phyloP scores from a whole-genome alignment of 2,113 vertebrate genomes.

The Trochalopteron elliotii region DNA sequence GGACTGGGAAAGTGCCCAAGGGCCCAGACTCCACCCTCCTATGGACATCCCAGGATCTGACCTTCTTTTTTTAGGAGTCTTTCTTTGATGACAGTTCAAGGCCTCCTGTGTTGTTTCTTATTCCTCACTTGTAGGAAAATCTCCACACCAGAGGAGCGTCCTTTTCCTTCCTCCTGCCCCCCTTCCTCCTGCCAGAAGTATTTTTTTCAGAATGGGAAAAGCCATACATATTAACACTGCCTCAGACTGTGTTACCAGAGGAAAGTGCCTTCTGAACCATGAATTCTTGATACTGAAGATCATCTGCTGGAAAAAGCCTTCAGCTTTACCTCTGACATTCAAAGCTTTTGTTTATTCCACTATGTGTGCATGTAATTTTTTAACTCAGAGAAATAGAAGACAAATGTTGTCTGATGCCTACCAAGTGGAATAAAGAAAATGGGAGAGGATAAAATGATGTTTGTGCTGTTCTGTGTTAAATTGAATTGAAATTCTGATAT shows the following conservation, averaged over 20 bases:
- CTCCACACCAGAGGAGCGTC: no score
- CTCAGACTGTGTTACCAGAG: neutral
- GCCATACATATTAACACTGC: neutral
- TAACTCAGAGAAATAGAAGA: neutral
- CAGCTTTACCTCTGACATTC: constrained; percentile 57
- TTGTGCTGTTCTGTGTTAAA: neutral
- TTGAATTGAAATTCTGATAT: neutral
- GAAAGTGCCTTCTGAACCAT: constrained; percentile 53
- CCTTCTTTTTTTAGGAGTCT: neutral
- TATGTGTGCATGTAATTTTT: neutral
- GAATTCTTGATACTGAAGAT: constrained; percentile 29
- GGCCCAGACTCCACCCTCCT: neutral
- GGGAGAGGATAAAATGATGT: neutral
- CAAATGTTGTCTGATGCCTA: neutral
- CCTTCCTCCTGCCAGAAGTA: neutral
- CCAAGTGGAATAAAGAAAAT: neutral
- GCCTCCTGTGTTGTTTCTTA: neutral
- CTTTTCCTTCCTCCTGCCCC: neutral
- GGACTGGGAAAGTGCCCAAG: neutral
- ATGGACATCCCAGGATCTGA: neutral
- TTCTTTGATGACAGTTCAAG: neutral
- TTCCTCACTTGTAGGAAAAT: neutral
- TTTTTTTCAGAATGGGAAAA: neutral
- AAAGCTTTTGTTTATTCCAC: constrained; percentile 39
- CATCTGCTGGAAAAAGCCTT: neutral